A percentile compares a stretch with the other conserved stretches of the same genome.
These are phyloP conservation scores for Torymus auratus DNA, from an alignment of 2,888 invertebrate genomes.

Conservation along the genomic window DNA sequence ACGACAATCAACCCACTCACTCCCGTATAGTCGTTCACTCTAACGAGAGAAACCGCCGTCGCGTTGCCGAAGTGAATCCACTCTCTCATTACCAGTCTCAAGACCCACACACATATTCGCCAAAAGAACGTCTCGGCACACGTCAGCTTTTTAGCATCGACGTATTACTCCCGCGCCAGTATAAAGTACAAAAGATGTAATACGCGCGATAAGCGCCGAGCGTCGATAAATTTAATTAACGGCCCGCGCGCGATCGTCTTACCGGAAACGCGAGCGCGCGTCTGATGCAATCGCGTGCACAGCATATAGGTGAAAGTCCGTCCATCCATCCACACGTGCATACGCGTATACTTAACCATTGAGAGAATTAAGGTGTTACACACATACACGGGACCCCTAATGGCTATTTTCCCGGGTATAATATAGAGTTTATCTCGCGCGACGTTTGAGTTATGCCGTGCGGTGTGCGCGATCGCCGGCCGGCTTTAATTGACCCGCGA, in stretches of 20 bases:
- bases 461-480: not conserved
- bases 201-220: slow-evolving; percentile 37
- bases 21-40: too few relatives aligned
- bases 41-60: too few relatives aligned
- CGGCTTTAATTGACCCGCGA: slow-evolving; percentile 50
- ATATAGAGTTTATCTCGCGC: slow-evolving; percentile 37
- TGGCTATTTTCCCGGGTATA: slow-evolving; percentile 39
- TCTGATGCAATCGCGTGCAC: slow-evolving; percentile 51
- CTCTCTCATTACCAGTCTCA: slow-evolving; percentile 20
- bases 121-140: not conserved
- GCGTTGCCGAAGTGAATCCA: too few relatives aligned
- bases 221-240: slow-evolving; percentile 57
- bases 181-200: slow-evolving; percentile 23
- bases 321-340: not conserved
- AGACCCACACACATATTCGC: too few relatives aligned
- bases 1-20: too few relatives aligned
- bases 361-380: slow-evolving; percentile 45
- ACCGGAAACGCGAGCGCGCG: slow-evolving; percentile 48
- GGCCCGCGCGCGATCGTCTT: slow-evolving; percentile 43
- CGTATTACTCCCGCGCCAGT: not conserved
- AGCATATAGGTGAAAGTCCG: slow-evolving; percentile 44
- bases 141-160: slow-evolving; percentile 4
- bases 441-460: slow-evolving; percentile 21
- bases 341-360: not conserved
- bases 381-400: slow-evolving; percentile 9